phyloP scores from a whole-genome alignment of 37 sponge, comb jelly and placozoan genomes.

The Chondrosia reniformis region DNA sequence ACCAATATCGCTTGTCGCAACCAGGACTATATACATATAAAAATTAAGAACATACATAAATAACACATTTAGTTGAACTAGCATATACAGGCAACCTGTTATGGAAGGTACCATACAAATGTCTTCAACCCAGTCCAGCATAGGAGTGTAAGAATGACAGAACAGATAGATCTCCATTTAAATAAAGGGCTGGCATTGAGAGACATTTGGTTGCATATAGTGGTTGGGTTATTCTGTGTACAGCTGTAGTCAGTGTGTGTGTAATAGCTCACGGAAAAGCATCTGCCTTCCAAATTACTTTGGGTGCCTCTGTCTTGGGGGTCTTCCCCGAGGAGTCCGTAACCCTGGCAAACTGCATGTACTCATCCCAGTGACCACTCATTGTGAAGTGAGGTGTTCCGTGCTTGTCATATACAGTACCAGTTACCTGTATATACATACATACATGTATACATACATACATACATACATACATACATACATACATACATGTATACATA shows the following conservation, averaged over 20 bases:
- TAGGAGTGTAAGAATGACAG: not conserved
- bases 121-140: too few species aligned
- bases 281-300: constrained; percentile 32
- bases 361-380: constrained; percentile 92
- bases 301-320: constrained; percentile 27
- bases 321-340: constrained; percentile 47
- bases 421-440: constrained; percentile 59
- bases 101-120: too few species aligned
- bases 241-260: too few species aligned
- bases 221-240: too few species aligned
- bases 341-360: constrained; percentile 60
- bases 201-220: too few species aligned
- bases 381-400: constrained; percentile 58
- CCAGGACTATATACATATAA: constrained; percentile 42
- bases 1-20: constrained; percentile 76
- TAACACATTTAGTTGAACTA: too few species aligned
- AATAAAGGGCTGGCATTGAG: too few species aligned
- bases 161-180: too few species aligned
- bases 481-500: constrained; percentile 2
- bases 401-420: constrained; percentile 56
- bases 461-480: not conserved
- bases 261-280: constrained; percentile 60
- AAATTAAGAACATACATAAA: too few species aligned
- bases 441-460: not conserved
- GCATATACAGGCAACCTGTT: too few species aligned